Base-by-base conservation (phyloP, 2,888 invertebrate genomes). In the Leptinotarsa rubiginosa region DNA sequence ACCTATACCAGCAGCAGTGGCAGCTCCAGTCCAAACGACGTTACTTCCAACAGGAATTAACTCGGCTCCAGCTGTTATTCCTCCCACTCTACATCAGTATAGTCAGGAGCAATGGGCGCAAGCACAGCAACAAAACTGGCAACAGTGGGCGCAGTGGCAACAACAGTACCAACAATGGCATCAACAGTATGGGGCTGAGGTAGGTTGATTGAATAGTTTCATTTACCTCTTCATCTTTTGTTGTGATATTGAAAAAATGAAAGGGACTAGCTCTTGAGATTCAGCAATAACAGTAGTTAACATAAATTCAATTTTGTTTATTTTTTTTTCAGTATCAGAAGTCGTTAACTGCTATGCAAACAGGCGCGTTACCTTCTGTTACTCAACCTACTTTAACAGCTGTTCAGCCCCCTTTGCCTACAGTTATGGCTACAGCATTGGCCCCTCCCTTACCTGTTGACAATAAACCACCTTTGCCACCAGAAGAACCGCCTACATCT, bases 111-210 rank as follows among this genome's bases (percentile, higher is more conserved):
- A 93, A 86, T 93, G 93, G 93, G 89, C 92, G 62, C 88, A 91
- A 80, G 89, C 92, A 87, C 93, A 93, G 83, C 93, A 93, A 80
- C 92, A 93, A 85, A 92, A 92, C 83, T 93, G 93, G 91, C 91
- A 92, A 78, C 93, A 94, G 80, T 93, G 93, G 92, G 91, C 92
- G 13, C 93, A 93, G 80, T 94, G 94, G 94, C 93, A 94, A 82
- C 92, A 92, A 80, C 94, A 94, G 82, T 94, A 93, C 87, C 91
- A 92, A 67, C 93, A 93, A 82, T 93, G 93, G 94, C 94, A 94
- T 84, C 91, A 90, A 75, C 93, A 93, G 83, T 94, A 93, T 86
- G 94, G 93, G 65, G 93, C 92, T 73, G 93, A 93, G 91, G 93
- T 93, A 88, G 76, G 77, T 56, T 56, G 22, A 56, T 59, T 13